Base-by-base conservation (phyloP, 2,113 vertebrate species). In the Eudyptes chrysolophus region DNA sequence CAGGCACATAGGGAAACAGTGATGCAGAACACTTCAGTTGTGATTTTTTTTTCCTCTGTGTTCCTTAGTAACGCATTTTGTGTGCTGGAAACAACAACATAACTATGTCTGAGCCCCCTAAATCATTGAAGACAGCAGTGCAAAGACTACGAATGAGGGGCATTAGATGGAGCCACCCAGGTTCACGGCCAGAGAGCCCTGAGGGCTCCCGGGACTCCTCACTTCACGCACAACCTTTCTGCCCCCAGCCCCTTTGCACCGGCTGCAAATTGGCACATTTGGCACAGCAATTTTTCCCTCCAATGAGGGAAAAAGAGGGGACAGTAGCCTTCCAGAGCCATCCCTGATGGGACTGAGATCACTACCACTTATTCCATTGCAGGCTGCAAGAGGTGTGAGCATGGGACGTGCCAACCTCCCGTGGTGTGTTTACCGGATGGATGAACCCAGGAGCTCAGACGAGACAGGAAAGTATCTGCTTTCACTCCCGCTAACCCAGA, bases 371-470 rank as follows among this genome's bases (percentile, higher is more conserved):
- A 57, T 30, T 61, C 77, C 60, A 46, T 4, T 34, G 69, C 27
- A 61, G 60, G 49, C 89, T 81, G 76, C 48, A 65, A 12, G 84
- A 69, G 60, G 46, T 66, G 60, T 11, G 26, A 70, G 87, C 6
- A 11, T 30, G 64, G 55, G 84, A 22, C 0, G 4, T 57, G 68
- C 65, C 77, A 26, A 13, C 54, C 86, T 89, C 95, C 94, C 0
- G 30, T 19, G 15, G 87, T 0, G 10, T 61, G n/a, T 90, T 95
- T 84, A 27, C 77, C 1, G 51, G n/a, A 27, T 0, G 4, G 69
- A 58, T 84, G 87, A 91, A 3, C 42, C 40, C 68, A n/a, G 80
- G 80, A 80, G 68, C 81, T 96, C 95, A 95, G 93, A 92, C 92
- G 7, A 14, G 92, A 93, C 77, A 62, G 94, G 77, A 94, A 96